Conservation (phyloP, 1,140 invertebrate species). For the Lycorma delicatula region DNA sequence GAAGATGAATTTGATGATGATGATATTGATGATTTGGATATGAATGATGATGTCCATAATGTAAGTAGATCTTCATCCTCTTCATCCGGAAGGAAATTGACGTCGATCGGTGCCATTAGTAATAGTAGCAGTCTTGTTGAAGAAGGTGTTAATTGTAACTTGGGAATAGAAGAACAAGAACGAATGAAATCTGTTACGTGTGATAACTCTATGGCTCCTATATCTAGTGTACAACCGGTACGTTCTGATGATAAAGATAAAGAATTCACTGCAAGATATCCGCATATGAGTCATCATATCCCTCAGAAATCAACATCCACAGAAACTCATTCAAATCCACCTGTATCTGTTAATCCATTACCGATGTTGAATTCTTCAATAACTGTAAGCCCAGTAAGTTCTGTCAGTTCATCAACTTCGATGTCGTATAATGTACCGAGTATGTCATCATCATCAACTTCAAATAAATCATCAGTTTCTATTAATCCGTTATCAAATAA, state of each 20-base stretch:
- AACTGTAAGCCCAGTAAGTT: not conserved
- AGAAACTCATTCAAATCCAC: not conserved
- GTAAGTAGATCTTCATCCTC: not conserved
- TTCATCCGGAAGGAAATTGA: not conserved
- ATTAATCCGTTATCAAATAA: not conserved
- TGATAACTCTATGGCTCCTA: not conserved
- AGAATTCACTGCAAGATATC: too few relatives aligned
- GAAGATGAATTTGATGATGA: not conserved
- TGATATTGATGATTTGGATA: not conserved
- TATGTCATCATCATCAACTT: not conserved
- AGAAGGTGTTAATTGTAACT: not conserved
- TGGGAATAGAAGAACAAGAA: not conserved
- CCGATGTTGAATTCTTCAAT: not conserved
- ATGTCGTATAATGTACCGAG: conserved; percentile 2
- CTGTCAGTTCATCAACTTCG: not conserved
- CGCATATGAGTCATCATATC: not conserved
- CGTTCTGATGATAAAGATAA: too few relatives aligned
- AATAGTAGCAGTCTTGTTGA: not conserved
- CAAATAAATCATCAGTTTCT: conserved; percentile 9
- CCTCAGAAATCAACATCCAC: not conserved
- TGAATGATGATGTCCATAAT: not conserved
- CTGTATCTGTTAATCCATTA: conserved; percentile 7
- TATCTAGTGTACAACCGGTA: too few relatives aligned
- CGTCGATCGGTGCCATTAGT: not conserved
- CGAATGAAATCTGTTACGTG: not conserved